These are phyloP conservation scores for Rissa tridactyla DNA, from an alignment of 2,113 vertebrate species.

Conservation along the genomic window DNA sequence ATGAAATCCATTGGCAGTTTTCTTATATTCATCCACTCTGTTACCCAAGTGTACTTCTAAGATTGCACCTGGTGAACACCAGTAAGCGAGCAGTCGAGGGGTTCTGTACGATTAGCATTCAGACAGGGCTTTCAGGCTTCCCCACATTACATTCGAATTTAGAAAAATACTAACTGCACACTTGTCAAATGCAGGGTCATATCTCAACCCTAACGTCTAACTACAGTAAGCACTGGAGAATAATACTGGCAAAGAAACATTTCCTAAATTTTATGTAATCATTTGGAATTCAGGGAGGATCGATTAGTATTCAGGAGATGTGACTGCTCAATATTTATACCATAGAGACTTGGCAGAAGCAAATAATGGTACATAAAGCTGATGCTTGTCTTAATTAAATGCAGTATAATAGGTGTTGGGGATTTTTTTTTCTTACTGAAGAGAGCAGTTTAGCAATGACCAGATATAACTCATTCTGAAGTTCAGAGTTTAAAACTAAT, in stretches of 20 bases:
- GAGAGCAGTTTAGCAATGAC: constrained; percentile 76
- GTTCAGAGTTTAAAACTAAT: constrained; percentile 77
- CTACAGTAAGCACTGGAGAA: constrained; percentile 49
- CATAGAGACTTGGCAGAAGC: constrained; percentile 76
- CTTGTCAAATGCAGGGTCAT: constrained; percentile 68
- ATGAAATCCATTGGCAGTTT: not conserved
- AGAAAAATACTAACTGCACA: constrained; percentile 59
- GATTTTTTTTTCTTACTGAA: constrained; percentile 61
- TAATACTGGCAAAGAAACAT: constrained; percentile 72
- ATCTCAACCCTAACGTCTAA: constrained; percentile 56
- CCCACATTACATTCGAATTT: constrained; percentile 74
- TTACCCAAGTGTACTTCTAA: not conserved
- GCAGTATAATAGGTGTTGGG: constrained; percentile 77
- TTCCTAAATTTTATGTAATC: constrained; percentile 82
- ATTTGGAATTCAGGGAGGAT: constrained; percentile 82
- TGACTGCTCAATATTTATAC: constrained; percentile 83
- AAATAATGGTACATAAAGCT: constrained; percentile 82
- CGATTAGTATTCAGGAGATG: constrained; percentile 80
- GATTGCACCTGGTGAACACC: not conserved
- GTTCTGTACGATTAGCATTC: not conserved
- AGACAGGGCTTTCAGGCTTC: constrained; percentile 24
- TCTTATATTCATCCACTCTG: not conserved
- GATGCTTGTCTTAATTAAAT: constrained; percentile 86
- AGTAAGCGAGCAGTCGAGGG: not conserved
- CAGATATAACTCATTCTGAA: constrained; percentile 80